Evolutionary conservation across 2,113 vertebrate genomes (phyloP).

Genomic region (Chaetodon auriga): DNA sequence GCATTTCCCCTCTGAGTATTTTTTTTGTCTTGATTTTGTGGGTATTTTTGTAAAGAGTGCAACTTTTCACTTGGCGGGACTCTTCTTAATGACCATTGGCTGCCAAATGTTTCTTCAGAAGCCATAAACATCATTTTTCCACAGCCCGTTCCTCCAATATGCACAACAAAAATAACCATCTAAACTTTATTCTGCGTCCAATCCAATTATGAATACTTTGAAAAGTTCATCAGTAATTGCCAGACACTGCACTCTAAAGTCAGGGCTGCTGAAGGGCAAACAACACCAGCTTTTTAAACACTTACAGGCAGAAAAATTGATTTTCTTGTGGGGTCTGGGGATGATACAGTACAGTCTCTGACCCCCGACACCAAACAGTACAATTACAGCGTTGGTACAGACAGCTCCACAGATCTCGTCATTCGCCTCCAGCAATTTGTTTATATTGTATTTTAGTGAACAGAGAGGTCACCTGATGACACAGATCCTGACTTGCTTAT

Average conservation of each 20-base stretch:
- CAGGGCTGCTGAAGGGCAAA: slow-evolving; percentile 62
- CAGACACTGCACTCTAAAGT: slow-evolving; percentile 61
- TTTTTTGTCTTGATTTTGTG: slow-evolving; percentile 77
- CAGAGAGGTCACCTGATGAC: slow-evolving; percentile 31
- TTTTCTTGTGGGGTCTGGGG: slow-evolving; percentile 19
- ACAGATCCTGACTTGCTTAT: slow-evolving; percentile 9
- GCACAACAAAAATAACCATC: slow-evolving; percentile 78
- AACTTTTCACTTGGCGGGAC: slow-evolving; percentile 82
- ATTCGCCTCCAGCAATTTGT: slow-evolving; percentile 29
- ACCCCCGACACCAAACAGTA: slow-evolving; percentile 37
- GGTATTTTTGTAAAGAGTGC: slow-evolving; percentile 80
- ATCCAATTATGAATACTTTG: slow-evolving; percentile 82
- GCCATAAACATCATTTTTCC: slow-evolving; percentile 78
- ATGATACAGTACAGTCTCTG: slow-evolving; percentile 11
- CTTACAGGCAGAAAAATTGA: slow-evolving; percentile 26
- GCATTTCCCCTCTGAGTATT: slow-evolving; percentile 76
- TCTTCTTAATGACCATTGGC: slow-evolving; percentile 80
- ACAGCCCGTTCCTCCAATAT: slow-evolving; percentile 77
- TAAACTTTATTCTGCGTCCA: slow-evolving; percentile 80
- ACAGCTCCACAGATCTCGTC: slow-evolving; percentile 13
- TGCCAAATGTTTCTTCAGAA: slow-evolving; percentile 82
- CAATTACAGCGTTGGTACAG: slow-evolving; percentile 13
- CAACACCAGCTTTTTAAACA: slow-evolving; percentile 41
- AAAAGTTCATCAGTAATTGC: slow-evolving; percentile 72
- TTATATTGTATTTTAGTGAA: slow-evolving; percentile 17